Conservation (phyloP, 2,888 invertebrate species). For the Calameuta idolon region DNA sequence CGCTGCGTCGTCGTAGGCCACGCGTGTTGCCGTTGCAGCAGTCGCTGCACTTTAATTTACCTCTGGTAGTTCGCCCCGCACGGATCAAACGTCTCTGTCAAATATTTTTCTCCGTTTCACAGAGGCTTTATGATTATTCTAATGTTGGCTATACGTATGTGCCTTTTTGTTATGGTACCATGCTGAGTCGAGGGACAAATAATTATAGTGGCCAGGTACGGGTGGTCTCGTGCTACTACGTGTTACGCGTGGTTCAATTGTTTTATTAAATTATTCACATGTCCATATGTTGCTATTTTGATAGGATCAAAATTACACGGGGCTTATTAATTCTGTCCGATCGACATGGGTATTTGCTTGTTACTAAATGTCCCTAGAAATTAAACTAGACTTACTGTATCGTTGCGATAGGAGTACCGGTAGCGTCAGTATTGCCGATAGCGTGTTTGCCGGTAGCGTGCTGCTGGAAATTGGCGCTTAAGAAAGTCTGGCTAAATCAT, state of each 20-base stretch:
- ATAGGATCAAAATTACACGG: background rate
- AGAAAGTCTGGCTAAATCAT: slow-evolving; percentile 55
- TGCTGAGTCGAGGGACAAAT: background rate
- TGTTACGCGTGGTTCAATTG: background rate
- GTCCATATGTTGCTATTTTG: background rate
- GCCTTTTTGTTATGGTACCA: no score
- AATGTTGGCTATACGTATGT: no score
- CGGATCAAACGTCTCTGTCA: background rate
- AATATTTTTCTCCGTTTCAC: background rate
- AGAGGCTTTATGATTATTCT: background rate
- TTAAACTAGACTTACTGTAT: background rate
- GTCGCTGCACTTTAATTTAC: background rate
- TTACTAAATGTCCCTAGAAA: background rate
- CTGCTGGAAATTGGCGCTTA: slow-evolving; percentile 49
- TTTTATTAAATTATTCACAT: background rate
- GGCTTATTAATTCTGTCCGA: background rate
- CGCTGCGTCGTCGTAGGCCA: background rate
- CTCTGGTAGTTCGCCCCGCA: background rate
- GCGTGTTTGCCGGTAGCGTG: slow-evolving; percentile 21
- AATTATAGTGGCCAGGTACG: background rate
- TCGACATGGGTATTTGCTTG: background rate
- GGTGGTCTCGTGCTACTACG: background rate
- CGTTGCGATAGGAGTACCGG: background rate
- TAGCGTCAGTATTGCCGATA: slow-evolving; percentile 40
- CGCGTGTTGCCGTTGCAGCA: background rate